Evolutionary conservation across 2,888 invertebrate genomes (phyloP), one percentile per base, ranked within the genome.

Genomic region (Ichneumon xanthorius): DNA sequence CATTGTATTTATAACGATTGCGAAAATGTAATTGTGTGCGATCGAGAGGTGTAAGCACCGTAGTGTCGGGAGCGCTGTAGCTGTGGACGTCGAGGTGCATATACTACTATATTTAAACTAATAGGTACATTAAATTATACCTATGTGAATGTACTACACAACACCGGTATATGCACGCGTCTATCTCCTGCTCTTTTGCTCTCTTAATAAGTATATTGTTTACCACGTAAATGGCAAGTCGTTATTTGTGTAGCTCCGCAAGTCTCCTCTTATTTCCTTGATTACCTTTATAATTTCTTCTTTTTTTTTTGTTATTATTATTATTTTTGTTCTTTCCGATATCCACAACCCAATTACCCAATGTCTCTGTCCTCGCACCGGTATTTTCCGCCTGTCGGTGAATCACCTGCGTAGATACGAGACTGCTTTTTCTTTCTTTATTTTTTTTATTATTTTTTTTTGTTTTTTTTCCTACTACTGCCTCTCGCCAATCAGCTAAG

Each of bases 51-150:
- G 82, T 79, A 76, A 90, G 91, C 93, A 93, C 91, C 92, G 93
- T 93, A 93, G 93, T 93, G 92, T 93, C 93, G 93, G 93, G 93
- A 93, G 92, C 92, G 92, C 91, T 93, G 93, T 91, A 93, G 91
- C 93, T 93, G 86, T 86, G 93, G 92, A 93, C 92, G 91, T 91
- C 92, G 92, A 93, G 92, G 91, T 91, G 92, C 92, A 91, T 82
- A 85, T 82, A 82, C 82, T 80, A 79, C 63, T 75, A 78, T 65
- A 80, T 77, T 58, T 82, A 58, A 72, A 30, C 71, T 72, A 68
- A 55, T 71, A 65, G 70, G 55, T 82, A 80, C n/a, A 58, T 26
- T 4, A 14, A 48, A 61, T 68, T 79, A 73, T 80, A 68, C 76
- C 26, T 76, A 84, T 75, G 65, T 65, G 16, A 50, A 65, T 76